A percentile compares a stretch with the other conserved stretches of the same genome.
These are phyloP conservation scores for Xerus rutilus DNA, from an alignment of 2,797 vertebrate species.

Conservation along the genomic window DNA sequence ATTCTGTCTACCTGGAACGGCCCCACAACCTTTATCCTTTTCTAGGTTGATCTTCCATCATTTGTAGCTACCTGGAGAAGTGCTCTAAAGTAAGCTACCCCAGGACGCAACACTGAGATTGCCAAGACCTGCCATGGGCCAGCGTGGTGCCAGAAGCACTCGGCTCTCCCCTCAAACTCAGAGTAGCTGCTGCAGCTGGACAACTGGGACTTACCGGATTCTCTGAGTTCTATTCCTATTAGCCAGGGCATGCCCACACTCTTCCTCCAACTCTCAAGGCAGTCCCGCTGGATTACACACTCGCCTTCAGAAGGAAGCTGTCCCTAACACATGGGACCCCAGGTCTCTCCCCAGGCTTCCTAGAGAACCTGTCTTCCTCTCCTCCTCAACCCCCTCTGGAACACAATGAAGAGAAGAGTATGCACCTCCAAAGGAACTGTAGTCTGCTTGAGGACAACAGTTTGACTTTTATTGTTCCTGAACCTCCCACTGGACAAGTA, in stretches of 20 bases:
- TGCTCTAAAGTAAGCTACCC: not conserved
- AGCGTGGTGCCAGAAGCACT: not conserved
- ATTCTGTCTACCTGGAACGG: not conserved
- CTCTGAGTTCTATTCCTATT: not conserved
- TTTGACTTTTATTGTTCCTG: not conserved
- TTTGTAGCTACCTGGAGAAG: not conserved
- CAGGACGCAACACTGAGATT: not conserved
- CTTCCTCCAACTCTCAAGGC: not conserved
- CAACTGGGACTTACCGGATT: too few species aligned
- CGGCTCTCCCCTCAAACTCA: not conserved
- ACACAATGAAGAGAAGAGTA: not conserved
- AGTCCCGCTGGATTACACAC: not conserved
- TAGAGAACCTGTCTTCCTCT: not conserved
- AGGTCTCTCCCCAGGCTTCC: not conserved
- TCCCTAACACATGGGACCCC: not conserved
- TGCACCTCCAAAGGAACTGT: not conserved
- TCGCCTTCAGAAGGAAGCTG: not conserved
- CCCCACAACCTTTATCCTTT: not conserved
- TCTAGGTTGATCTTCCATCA: not conserved
- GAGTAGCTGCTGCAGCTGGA: not conserved
- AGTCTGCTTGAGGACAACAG: not conserved
- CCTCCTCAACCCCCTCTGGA: not conserved
- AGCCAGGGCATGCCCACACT: not conserved
- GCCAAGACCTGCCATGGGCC: not conserved
- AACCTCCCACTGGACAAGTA: not conserved